A percentile compares a stretch with the other conserved stretches of the same genome.
Conservation (phyloP, 2,797 vertebrate species). For the Rousettus madagascariensis region DNA sequence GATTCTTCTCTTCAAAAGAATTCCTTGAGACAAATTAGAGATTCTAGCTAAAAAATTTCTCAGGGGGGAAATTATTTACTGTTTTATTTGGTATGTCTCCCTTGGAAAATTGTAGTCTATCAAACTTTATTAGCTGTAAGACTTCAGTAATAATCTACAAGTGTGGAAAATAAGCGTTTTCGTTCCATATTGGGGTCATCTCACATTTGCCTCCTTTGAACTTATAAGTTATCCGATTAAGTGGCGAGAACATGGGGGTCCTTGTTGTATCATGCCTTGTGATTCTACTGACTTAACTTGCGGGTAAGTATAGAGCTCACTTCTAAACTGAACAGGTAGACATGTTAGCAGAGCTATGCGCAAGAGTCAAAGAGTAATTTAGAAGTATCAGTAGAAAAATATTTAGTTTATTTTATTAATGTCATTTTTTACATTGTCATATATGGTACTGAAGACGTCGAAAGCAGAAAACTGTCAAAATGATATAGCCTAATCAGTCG, state of each 20-base stretch:
- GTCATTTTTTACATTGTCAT: background rate
- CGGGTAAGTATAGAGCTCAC: background rate
- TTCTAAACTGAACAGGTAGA: background rate
- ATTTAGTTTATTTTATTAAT: background rate
- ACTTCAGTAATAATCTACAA: background rate
- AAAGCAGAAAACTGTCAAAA: background rate
- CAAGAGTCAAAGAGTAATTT: background rate
- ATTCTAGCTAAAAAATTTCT: constrained; percentile 34
- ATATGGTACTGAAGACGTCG: background rate
- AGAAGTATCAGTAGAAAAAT: background rate
- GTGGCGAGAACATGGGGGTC: background rate
- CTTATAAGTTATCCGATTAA: background rate
- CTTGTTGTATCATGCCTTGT: background rate
- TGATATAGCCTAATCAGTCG: background rate
- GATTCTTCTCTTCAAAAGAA: background rate
- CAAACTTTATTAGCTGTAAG: background rate
- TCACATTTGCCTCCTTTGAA: background rate
- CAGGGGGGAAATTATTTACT: background rate
- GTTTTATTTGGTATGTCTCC: background rate
- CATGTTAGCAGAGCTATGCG: background rate
- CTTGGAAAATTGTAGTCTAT: background rate
- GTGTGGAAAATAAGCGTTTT: background rate
- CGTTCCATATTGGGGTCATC: background rate
- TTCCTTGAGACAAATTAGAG: constrained; percentile 27
- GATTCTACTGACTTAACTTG: background rate